Conservation (phyloP, 2,113 vertebrate genomes). For the Ammospiza nelsoni region DNA sequence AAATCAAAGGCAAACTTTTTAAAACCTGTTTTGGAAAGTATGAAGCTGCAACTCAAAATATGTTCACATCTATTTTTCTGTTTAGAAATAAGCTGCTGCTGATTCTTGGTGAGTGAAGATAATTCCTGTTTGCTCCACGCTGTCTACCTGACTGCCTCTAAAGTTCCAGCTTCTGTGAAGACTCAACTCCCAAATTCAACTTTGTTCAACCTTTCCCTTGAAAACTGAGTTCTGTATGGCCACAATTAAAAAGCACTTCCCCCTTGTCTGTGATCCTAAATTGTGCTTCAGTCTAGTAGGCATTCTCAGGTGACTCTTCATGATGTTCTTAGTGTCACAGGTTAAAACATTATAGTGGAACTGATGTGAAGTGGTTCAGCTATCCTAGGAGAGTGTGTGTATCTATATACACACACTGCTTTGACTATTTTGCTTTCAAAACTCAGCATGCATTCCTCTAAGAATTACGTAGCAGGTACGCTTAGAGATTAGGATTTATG, state of each 20-base stretch:
- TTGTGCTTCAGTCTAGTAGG: not conserved
- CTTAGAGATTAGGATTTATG: not conserved
- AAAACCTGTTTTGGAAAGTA: not conserved
- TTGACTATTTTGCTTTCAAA: not conserved
- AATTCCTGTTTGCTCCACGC: conserved; percentile 4
- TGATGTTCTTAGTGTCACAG: not conserved
- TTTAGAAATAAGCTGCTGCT: conserved; percentile 40
- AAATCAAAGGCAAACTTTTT: not conserved
- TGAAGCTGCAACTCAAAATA: not conserved
- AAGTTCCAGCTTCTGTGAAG: conserved; percentile 70
- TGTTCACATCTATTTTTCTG: not conserved
- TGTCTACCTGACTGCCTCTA: conserved; percentile 34
- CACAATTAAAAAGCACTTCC: conserved; percentile 65
- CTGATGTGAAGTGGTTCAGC: not conserved
- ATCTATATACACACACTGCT: not conserved
- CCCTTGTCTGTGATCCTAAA: conserved; percentile 8
- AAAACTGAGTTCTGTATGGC: not conserved
- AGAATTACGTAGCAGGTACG: not conserved
- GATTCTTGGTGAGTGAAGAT: conserved; percentile 21
- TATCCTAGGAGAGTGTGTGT: rapidly evolving
- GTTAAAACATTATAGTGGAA: not conserved
- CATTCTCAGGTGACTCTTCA: not conserved
- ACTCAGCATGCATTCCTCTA: not conserved
- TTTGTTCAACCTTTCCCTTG: not conserved
- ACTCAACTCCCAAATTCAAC: conserved; percentile 8